Conservation (phyloP, 2,113 vertebrate species). For the Atrichornis clamosus region DNA sequence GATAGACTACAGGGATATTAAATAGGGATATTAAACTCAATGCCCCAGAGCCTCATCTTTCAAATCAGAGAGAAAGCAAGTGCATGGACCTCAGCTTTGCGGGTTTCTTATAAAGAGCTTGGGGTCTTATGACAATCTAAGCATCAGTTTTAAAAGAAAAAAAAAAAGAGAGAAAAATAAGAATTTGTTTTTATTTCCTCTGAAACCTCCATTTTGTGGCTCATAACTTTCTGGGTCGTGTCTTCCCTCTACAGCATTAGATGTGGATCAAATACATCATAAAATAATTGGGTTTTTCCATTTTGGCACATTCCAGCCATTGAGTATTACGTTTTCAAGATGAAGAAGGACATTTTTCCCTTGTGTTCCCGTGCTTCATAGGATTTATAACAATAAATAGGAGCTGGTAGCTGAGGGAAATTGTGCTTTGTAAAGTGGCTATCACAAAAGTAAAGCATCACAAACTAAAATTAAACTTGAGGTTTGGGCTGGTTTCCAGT, state of each 20-base stretch:
- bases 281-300: not conserved
- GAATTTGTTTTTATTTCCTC: not conserved
- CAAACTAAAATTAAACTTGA: conserved; percentile 11
- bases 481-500: conserved; percentile 28
- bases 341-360: not conserved
- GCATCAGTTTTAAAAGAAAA: not conserved
- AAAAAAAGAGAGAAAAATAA: not conserved
- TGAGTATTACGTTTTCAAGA: not conserved
- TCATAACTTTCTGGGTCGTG: not conserved
- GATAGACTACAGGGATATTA: not conserved
- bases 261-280: not conserved
- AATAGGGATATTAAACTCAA: not conserved
- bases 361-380: not conserved
- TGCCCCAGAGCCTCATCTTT: not conserved
- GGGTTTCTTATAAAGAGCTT: not conserved
- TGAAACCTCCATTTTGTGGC: not conserved
- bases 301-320: not conserved
- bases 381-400: not conserved
- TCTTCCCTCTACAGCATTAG: not conserved
- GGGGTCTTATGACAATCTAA: not conserved
- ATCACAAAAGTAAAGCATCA: not conserved
- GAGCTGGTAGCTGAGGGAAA: not conserved
- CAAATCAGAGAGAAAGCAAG: not conserved
- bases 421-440: conserved; percentile 16
- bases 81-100: not conserved